Evolutionary conservation across 2,888 invertebrate species (phyloP), one percentile per base, ranked within the genome.

Genomic region (Melipona bicolor): DNA sequence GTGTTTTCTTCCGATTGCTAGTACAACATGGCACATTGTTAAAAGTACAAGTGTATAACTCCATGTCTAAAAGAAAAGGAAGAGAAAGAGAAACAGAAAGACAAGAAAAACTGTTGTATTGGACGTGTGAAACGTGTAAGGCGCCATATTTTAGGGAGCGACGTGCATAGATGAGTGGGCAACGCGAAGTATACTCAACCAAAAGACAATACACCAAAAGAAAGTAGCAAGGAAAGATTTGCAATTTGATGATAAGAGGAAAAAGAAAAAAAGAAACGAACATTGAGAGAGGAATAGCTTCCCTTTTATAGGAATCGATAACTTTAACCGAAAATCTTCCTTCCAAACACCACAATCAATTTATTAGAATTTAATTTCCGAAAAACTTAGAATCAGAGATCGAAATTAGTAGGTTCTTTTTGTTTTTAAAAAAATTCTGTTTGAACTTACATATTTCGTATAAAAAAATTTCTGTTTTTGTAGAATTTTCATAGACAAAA

Each of bases 221-320:
- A 65, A 82, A 76, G n/a, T 2, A 24, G n/a, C 43, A 54, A 56
- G 50, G 76, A 76, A 75, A 62, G 73, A 54, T 59, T 65, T 59
- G 61, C 69, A 81, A 84, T 80, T 84, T 67, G 69, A 61, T 72
- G 84, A 87, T 79, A 74, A 85, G 69, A 79, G 80, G 69, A 79
- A 80, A 27, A 76, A 49, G 15, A n/a, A 62, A n/a, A 62, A 52
- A 24, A 71, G 52, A 32, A 64, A 49, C 65, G 70, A 56, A 36
- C 56, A 21, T 17, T 32, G 49, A 72, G 77, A 78, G 80, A 80
- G 70, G 72, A 72, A 67, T 17, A 49, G 43, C 68, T 50, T 68
- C 70, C 52, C 52, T 77, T 64, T 71, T 32, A 36, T 13, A 24
- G 4, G 71, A 74, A 88, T 87, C 88, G 88, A 85, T 85, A 75